A percentile compares a stretch with the other conserved stretches of the same genome.
phyloP scores from a whole-genome alignment of 2,113 vertebrate genomes.

The Nesoenas mayeri region DNA sequence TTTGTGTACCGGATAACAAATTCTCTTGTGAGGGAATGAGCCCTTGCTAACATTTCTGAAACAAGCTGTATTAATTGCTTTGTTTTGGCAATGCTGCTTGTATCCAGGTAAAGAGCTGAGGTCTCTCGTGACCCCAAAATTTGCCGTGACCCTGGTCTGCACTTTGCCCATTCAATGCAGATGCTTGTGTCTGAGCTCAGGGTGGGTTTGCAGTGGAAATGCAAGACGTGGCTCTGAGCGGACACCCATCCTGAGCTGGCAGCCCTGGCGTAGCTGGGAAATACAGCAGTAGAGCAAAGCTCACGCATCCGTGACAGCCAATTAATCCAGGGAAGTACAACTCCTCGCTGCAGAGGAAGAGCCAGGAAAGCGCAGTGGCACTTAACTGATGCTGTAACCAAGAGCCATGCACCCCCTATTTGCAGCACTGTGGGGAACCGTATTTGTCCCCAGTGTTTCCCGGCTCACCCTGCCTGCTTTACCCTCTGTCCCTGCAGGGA shows the following conservation, averaged over 20 bases:
- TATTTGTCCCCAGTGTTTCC: accelerated
- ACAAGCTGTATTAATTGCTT: neutral
- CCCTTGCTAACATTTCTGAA: neutral
- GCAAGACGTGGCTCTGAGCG: neutral
- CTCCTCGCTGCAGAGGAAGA: accelerated
- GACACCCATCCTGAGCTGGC: neutral
- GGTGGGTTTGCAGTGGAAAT: neutral
- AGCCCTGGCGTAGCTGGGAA: neutral
- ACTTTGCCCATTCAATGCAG: neutral
- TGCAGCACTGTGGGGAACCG: neutral
- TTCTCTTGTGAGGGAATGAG: neutral
- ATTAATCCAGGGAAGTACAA: neutral
- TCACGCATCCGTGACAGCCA: accelerated
- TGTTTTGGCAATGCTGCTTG: neutral
- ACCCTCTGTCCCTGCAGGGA: neutral
- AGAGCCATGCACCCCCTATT: neutral
- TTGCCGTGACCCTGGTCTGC: neutral
- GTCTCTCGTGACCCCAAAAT: neutral
- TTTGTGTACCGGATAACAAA: neutral
- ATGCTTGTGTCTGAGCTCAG: neutral
- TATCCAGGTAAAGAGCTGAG: neutral
- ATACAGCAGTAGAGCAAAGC: neutral
- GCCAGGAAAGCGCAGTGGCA: neutral
- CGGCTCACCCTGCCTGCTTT: accelerated
- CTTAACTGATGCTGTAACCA: neutral